Evolutionary conservation across 2,888 invertebrate genomes (phyloP).

Genomic region (Hymenopus coronatus): DNA sequence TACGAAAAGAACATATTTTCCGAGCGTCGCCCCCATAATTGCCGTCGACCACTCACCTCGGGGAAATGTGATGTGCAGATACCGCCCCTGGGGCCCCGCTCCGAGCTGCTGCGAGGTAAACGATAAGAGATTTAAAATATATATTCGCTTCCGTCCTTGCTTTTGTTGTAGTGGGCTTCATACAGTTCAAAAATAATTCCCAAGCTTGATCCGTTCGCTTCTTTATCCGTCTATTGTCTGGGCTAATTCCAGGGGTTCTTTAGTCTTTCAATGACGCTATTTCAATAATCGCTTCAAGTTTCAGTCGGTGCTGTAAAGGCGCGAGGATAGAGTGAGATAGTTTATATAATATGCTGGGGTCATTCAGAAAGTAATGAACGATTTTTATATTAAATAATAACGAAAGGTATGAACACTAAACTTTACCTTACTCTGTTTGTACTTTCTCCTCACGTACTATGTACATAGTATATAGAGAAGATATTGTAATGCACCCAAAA

Average conservation of each 20-base stretch:
- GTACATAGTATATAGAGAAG: no score
- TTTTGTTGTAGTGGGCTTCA: background rate
- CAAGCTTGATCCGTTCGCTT: background rate
- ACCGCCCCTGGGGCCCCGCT: background rate
- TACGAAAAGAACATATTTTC: conserved; percentile 6
- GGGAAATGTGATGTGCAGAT: background rate
- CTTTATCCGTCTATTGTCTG: background rate
- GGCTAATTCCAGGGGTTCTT: background rate
- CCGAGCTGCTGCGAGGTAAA: background rate
- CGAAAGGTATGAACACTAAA: no score
- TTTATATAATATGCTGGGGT: no score
- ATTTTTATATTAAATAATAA: no score
- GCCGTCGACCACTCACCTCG: background rate
- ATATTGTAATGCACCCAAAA: no score
- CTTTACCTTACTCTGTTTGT: no score
- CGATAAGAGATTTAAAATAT: conserved; percentile 17
- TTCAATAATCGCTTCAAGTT: background rate
- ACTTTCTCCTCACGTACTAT: no score
- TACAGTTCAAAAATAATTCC: background rate
- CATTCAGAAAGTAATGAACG: no score
- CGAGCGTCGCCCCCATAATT: background rate
- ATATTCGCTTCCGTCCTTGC: background rate
- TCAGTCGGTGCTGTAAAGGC: no score
- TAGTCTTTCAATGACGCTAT: background rate
- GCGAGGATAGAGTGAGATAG: no score